Evolutionary conservation across 2,888 invertebrate genomes (phyloP).

Genomic region (Seira ritae): DNA sequence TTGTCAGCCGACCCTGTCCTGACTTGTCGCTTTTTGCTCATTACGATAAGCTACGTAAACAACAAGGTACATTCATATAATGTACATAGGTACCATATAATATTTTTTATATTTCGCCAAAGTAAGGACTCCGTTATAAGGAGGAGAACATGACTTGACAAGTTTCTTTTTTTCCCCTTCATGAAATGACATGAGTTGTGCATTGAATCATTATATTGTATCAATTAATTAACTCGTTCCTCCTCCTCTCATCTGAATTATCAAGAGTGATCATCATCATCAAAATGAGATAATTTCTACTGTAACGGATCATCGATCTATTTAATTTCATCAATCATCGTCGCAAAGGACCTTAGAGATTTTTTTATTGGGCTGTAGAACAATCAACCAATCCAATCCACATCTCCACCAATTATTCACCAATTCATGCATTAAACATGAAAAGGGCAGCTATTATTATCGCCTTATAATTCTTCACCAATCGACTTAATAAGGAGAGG

Average conservation of each 20-base stretch:
- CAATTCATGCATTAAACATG: constrained; percentile 18
- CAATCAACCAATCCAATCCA: neutral
- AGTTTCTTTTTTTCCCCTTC: constrained; percentile 2
- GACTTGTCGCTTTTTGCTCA: neutral
- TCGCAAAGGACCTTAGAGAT: neutral
- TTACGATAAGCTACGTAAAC: neutral
- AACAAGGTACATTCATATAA: neutral
- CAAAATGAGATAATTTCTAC: too few relatives aligned
- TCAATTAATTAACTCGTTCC: constrained; percentile 9
- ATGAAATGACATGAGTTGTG: neutral
- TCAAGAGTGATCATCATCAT: too few relatives aligned
- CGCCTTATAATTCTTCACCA: constrained; percentile 9
- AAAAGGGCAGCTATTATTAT: constrained; percentile 19
- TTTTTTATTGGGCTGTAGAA: neutral
- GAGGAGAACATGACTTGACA: neutral
- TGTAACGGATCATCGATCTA: too few relatives aligned
- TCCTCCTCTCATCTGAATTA: too few relatives aligned
- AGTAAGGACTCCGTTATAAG: too few relatives aligned
- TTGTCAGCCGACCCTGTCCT: constrained; percentile 2
- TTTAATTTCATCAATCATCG: constrained; percentile 17
- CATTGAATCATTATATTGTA: constrained; percentile 1
- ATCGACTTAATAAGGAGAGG: constrained; percentile 10
- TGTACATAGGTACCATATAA: too few relatives aligned
- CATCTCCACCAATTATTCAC: neutral
- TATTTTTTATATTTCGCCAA: too few relatives aligned